Evolutionary conservation across 2,797 vertebrate species (phyloP).

Genomic region (Podarcis siculus): DNA sequence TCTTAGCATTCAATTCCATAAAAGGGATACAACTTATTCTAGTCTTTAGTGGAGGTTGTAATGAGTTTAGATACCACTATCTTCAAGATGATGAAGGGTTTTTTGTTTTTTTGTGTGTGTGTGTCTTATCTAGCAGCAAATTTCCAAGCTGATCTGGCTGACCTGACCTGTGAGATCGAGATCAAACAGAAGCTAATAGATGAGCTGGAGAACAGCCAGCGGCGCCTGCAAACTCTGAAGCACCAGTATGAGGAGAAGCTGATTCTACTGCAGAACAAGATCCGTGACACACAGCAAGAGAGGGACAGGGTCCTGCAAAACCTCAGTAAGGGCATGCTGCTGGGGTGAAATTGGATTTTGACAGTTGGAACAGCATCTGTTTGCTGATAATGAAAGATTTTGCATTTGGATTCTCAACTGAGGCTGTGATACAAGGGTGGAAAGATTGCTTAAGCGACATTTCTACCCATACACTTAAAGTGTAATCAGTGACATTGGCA

Average conservation of each 20-base stretch:
- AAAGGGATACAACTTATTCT: neutral
- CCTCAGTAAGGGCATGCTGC: conserved; percentile 86
- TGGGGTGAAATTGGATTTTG: neutral
- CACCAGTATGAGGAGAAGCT: conserved; percentile 98
- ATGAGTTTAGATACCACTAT: neutral
- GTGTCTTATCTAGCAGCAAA: conserved; percentile 77
- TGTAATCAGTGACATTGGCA: neutral
- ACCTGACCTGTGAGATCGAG: conserved; percentile 97
- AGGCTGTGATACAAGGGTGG: neutral
- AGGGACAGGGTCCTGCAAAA: conserved; percentile 95
- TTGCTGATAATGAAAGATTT: neutral
- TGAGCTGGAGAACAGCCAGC: conserved; percentile 97
- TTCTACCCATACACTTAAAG: neutral
- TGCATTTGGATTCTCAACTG: neutral
- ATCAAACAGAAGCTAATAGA: conserved; percentile 99
- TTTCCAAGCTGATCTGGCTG: conserved; percentile 93
- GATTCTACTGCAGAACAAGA: conserved; percentile 96
- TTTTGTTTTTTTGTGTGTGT: neutral
- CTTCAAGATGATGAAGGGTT: neutral
- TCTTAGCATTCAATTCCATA: neutral
- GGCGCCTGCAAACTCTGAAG: conserved; percentile 92
- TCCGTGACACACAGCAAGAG: conserved; percentile 96
- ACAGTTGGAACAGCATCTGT: neutral
- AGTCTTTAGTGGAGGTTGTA: no score
- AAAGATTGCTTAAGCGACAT: neutral